These are phyloP conservation scores for Theonella swinhoei DNA, from an alignment of 37 sponge, comb jelly and placozoan species.

Conservation along the genomic window DNA sequence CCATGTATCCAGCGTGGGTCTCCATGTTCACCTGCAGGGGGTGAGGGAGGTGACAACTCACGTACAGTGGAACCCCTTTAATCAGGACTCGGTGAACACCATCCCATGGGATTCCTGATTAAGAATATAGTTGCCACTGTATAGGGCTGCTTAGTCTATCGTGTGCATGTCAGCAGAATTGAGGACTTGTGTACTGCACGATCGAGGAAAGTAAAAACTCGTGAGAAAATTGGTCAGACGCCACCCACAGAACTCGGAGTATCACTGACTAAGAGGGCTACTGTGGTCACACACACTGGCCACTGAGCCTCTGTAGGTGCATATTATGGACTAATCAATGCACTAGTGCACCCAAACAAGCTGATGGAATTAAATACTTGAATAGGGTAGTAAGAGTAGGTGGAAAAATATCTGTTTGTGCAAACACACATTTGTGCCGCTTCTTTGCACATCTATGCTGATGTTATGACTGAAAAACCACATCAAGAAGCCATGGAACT, in stretches of 20 bases:
- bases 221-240: no score
- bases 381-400: neutral
- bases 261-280: neutral
- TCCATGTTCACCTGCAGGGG: constrained; percentile 79
- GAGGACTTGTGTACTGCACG: no score
- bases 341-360: neutral
- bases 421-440: neutral
- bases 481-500: neutral
- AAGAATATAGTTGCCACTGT: no score
- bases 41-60: neutral
- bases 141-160: no score
- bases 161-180: no score
- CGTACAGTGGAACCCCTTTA: no score
- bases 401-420: neutral
- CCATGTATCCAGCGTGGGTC: constrained; percentile 87
- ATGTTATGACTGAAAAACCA: neutral
- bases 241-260: no score
- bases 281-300: neutral
- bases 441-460: neutral
- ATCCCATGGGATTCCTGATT: no score
- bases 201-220: no score
- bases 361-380: neutral
- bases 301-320: neutral
- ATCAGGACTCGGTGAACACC: no score
- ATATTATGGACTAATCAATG: neutral